Evolutionary conservation across 2,797 vertebrate genomes (phyloP).

Genomic region (Acrossocheilus fasciatus): DNA sequence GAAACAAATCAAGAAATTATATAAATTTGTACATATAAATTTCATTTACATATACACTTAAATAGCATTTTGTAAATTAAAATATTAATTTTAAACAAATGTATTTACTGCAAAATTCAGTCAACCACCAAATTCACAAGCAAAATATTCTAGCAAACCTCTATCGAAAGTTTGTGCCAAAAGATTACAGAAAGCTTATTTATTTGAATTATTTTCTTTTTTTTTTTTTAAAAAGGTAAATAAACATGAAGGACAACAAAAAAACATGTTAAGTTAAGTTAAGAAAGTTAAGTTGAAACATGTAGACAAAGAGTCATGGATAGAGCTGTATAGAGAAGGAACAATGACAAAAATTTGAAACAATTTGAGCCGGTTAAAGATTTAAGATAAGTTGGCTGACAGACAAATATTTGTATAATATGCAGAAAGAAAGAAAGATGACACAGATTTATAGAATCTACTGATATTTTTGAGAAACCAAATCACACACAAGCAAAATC

Average conservation of each 20-base stretch:
- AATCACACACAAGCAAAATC: neutral
- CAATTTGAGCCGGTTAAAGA: conserved; percentile 19
- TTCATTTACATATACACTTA: neutral
- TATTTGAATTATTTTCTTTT: too few species aligned
- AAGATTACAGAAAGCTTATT: neutral
- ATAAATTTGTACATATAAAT: neutral
- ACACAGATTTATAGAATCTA: neutral
- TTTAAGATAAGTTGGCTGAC: conserved; percentile 53
- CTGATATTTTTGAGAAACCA: conserved; percentile 4
- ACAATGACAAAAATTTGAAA: neutral
- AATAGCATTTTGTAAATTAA: neutral
- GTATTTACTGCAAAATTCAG: neutral
- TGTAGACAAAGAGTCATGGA: neutral
- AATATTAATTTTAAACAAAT: neutral
- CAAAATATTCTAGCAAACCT: neutral
- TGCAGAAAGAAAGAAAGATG: conserved; percentile 10
- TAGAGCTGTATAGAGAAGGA: conserved; percentile 8
- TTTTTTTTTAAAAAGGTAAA: neutral
- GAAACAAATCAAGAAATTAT: neutral
- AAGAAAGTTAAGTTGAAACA: neutral
- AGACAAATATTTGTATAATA: conserved; percentile 54
- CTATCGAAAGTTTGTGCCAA: neutral
- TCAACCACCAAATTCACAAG: neutral
- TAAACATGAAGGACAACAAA: neutral
- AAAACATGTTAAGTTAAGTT: neutral